These are phyloP conservation scores for Synergus itoensis DNA, from an alignment of 2,888 invertebrate genomes.

Conservation along the genomic window DNA sequence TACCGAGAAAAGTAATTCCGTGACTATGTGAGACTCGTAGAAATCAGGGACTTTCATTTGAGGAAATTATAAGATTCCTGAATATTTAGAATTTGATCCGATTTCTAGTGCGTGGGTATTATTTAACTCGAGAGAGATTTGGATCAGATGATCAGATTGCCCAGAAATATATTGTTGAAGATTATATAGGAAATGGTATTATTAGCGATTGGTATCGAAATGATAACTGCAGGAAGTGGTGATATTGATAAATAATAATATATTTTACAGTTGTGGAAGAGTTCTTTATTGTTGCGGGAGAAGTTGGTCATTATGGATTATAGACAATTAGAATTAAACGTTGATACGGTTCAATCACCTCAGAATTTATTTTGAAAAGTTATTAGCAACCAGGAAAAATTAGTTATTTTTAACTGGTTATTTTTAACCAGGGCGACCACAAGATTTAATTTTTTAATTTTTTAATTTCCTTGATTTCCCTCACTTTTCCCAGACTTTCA, in stretches of 20 bases:
- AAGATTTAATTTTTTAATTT: too few relatives aligned
- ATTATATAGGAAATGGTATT: constrained; percentile 26
- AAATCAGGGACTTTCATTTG: constrained; percentile 28
- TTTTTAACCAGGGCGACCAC: too few relatives aligned
- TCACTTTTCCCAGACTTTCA: too few relatives aligned
- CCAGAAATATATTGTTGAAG: constrained; percentile 7
- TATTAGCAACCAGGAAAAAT: too few relatives aligned
- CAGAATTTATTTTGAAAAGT: background rate
- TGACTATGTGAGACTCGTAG: constrained; percentile 5
- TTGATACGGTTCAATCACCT: background rate
- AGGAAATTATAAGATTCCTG: constrained; percentile 26
- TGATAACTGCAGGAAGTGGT: constrained; percentile 8
- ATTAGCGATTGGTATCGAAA: constrained; percentile 17
- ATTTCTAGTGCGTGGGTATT: constrained; percentile 34
- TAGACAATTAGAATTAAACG: background rate
- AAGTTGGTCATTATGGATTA: too few relatives aligned
- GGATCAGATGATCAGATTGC: constrained; percentile 2
- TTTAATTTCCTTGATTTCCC: too few relatives aligned
- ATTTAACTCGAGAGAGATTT: constrained; percentile 29
- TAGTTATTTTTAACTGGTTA: too few relatives aligned
- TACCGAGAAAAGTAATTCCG: constrained; percentile 37
- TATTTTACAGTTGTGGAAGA: constrained; percentile 14
- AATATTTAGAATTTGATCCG: constrained; percentile 34
- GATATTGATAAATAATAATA: constrained; percentile 12
- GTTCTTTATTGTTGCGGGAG: background rate